These are phyloP conservation scores for Leptopilina boulardi DNA, from an alignment of 1,140 invertebrate genomes.

Conservation along the genomic window DNA sequence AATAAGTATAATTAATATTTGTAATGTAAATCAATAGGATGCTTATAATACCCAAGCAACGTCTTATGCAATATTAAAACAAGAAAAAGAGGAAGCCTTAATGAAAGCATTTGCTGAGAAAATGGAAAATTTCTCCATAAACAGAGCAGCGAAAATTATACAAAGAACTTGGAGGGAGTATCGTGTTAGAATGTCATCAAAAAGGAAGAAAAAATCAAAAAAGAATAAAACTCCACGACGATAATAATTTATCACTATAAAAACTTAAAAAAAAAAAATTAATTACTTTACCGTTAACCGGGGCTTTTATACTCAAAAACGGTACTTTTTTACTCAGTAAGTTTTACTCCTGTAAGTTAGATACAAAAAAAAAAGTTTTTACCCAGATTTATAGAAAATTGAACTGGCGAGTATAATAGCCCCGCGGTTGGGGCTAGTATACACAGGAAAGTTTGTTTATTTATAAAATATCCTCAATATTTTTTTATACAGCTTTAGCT, in stretches of 20 bases:
- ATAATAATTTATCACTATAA: background rate
- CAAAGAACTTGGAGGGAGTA: slow-evolving; percentile 66
- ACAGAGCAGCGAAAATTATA: slow-evolving; percentile 66
- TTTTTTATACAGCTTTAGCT: too few relatives aligned
- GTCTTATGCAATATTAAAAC: slow-evolving; percentile 55
- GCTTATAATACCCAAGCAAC: slow-evolving; percentile 52
- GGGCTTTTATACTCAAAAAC: too few relatives aligned
- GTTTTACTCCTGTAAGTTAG: too few relatives aligned
- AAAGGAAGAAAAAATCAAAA: slow-evolving; percentile 59
- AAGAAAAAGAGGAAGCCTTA: slow-evolving; percentile 58
- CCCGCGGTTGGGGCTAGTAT: too few relatives aligned
- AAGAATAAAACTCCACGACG: slow-evolving; percentile 45
- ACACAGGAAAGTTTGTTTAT: too few relatives aligned
- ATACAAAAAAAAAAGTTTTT: too few relatives aligned
- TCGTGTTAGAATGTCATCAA: slow-evolving; percentile 47
- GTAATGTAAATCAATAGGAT: slow-evolving; percentile 49
- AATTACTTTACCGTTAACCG: background rate
- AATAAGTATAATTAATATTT: slow-evolving; percentile 31
- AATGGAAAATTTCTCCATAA: slow-evolving; percentile 60
- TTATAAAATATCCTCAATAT: too few relatives aligned
- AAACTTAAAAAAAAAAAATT: background rate
- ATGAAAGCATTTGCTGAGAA: slow-evolving; percentile 54
- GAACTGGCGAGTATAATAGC: too few relatives aligned
- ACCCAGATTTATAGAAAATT: too few relatives aligned
- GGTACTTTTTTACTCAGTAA: too few relatives aligned